These are phyloP conservation scores for Orthosia incerta DNA, from an alignment of 2,888 invertebrate genomes.

Conservation along the genomic window DNA sequence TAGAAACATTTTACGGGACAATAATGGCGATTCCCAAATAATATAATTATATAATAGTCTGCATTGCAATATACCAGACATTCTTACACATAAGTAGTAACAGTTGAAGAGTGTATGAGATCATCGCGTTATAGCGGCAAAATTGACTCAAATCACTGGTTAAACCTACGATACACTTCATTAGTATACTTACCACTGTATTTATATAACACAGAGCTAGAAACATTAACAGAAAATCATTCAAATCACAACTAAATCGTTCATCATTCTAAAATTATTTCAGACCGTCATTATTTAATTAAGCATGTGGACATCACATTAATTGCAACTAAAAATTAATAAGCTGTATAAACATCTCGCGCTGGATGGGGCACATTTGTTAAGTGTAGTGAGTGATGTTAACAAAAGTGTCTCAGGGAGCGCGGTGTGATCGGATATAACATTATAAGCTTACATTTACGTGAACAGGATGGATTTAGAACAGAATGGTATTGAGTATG, in stretches of 20 bases:
- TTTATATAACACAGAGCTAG: constrained; percentile 74
- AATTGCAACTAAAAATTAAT: constrained; percentile 85
- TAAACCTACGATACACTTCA: constrained; percentile 77
- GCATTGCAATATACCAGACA: constrained; percentile 71
- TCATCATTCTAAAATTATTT: constrained; percentile 77
- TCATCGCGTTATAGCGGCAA: constrained; percentile 84
- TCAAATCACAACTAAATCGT: constrained; percentile 78
- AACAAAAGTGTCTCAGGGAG: constrained; percentile 71
- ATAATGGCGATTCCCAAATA: constrained; percentile 73
- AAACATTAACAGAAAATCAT: constrained; percentile 77
- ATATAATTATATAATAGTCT: constrained; percentile 65
- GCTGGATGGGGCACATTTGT: constrained; percentile 62
- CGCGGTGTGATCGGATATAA: constrained; percentile 68
- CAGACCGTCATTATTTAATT: constrained; percentile 70
- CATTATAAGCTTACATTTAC: constrained; percentile 81
- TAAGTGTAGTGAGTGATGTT: constrained; percentile 36
- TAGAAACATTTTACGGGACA: constrained; percentile 73
- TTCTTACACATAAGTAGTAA: constrained; percentile 78
- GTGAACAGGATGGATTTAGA: constrained; percentile 87
- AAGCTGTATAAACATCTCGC: constrained; percentile 78
- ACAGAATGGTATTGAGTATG: constrained; percentile 86
- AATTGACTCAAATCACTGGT: constrained; percentile 88
- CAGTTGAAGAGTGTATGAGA: constrained; percentile 85
- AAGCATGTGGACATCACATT: constrained; percentile 83
- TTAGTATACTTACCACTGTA: constrained; percentile 75